Evolutionary conservation across 2,797 vertebrate species (phyloP), one percentile per base, ranked within the genome.

Genomic region (Tympanoctomys barrerae): DNA sequence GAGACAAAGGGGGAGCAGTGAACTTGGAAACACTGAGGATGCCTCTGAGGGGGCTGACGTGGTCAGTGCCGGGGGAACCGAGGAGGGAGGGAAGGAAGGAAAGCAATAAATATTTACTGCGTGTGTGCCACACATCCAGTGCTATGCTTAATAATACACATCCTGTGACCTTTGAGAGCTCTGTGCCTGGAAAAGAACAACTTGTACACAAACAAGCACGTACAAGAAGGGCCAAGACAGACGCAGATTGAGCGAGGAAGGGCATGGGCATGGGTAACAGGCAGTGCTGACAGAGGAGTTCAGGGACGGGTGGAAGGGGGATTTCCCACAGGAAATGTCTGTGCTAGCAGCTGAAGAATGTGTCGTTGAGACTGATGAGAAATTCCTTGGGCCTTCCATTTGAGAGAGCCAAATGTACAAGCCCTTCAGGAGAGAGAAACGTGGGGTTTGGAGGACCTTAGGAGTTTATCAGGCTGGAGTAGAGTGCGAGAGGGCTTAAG

Each of bases 101-200:
- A 92, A 95, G 79, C 26, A 59, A 57, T 89, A 81, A 91, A 46
- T 96, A 81, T 59, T 75, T 85, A 92, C 36, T 54, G 59, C 90
- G 39, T 28, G 26, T 52, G 80, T 79, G 57, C 57, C 49, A 28
- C 68, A 22, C 11, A 61, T 57, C 85, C 70, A 18, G 24, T 19
- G 61, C 42, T 33, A 0, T 39, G 21, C 83, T 84, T 89, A 79
- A 52, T 42, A 87, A 90, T 64, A 70, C n/a, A 16, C 6, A 46
- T 24, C 31, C 36, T 39, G 21, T 21, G 54, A 19, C 33, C 36
- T 91, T 91, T 59, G 70, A 2, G 19, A 62, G 84, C 66, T 54
- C 66, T 59, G 57, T 11, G 2, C 84, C 70, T 94, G 66, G 21
- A 85, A 68, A 16, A 78, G 36, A 75, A 80, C 61, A 28, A 62